A percentile compares a stretch with the other conserved stretches of the same genome.
These are phyloP conservation scores for Serranus cabrilla DNA, from an alignment of 2,797 vertebrate species.

Conservation along the genomic window DNA sequence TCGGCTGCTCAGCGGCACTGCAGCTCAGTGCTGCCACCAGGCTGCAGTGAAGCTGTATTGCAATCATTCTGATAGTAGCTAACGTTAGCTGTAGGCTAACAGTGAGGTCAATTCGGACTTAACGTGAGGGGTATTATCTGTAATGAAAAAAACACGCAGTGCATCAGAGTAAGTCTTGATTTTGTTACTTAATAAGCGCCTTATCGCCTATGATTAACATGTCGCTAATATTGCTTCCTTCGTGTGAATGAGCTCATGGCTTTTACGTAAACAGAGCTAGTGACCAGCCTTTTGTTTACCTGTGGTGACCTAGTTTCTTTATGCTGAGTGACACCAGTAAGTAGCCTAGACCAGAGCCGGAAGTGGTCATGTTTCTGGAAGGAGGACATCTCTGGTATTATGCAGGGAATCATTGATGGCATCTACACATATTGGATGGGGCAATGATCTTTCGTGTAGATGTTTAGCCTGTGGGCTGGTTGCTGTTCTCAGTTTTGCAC, in stretches of 20 bases:
- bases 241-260: not conserved
- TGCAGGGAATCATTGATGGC: not conserved
- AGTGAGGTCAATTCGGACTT: no score
- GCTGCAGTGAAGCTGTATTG: not conserved
- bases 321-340: not conserved
- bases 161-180: constrained; percentile 1
- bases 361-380: not conserved
- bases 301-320: not conserved
- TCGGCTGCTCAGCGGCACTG: no score
- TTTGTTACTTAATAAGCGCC: not conserved
- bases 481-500: not conserved
- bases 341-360: not conserved
- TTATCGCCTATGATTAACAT: not conserved
- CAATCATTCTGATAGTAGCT: not conserved
- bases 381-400: not conserved
- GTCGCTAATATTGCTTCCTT: not conserved
- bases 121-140: not conserved
- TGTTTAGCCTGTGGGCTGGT: not conserved
- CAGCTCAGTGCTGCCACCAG: constrained; percentile 2
- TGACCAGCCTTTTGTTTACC: not conserved
- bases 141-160: not conserved
- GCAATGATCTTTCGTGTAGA: not conserved
- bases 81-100: no score
- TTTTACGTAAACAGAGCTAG: not conserved
- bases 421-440: not conserved